Conservation (phyloP, 2,888 invertebrate species). For the Ectemnius continuus region DNA sequence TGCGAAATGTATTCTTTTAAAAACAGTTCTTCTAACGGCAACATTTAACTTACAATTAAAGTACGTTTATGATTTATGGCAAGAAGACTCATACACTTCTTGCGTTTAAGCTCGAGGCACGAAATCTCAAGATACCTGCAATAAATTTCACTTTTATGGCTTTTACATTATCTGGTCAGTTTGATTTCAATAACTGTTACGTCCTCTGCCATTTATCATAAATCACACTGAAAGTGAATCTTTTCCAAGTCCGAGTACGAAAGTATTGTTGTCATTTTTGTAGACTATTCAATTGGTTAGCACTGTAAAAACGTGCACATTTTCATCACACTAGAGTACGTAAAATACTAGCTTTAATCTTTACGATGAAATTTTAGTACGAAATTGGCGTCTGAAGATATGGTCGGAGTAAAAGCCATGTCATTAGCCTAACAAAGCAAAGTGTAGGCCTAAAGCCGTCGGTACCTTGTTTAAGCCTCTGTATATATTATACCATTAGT, state of each 20-base stretch:
- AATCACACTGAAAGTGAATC: conserved; percentile 8
- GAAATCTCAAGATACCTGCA: too few relatives aligned
- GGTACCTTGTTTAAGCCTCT: conserved; percentile 72
- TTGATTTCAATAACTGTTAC: conserved; percentile 24
- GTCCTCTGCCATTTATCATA: conserved; percentile 31
- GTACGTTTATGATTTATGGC: neutral
- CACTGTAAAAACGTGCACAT: conserved; percentile 51
- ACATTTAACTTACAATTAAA: too few relatives aligned
- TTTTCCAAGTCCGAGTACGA: conserved; percentile 14
- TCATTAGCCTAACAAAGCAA: conserved; percentile 70
- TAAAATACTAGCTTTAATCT: conserved; percentile 55
- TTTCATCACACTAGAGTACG: conserved; percentile 35
- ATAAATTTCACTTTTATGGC: too few relatives aligned
- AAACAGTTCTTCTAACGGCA: conserved; percentile 17
- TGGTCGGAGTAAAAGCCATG: conserved; percentile 56
- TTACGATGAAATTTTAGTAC: conserved; percentile 44
- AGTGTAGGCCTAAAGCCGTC: conserved; percentile 74
- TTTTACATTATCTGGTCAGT: conserved; percentile 5
- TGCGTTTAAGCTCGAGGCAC: too few relatives aligned
- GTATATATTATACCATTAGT: conserved; percentile 73
- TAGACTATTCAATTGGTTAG: conserved; percentile 49
- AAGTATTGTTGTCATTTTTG: conserved; percentile 22
- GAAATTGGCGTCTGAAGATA: conserved; percentile 30
- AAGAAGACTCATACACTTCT: neutral
- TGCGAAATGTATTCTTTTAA: conserved; percentile 58